A percentile compares a stretch with the other conserved stretches of the same genome.
phyloP scores from a whole-genome alignment of 2,888 invertebrate species.

The Agriotes lineatus region DNA sequence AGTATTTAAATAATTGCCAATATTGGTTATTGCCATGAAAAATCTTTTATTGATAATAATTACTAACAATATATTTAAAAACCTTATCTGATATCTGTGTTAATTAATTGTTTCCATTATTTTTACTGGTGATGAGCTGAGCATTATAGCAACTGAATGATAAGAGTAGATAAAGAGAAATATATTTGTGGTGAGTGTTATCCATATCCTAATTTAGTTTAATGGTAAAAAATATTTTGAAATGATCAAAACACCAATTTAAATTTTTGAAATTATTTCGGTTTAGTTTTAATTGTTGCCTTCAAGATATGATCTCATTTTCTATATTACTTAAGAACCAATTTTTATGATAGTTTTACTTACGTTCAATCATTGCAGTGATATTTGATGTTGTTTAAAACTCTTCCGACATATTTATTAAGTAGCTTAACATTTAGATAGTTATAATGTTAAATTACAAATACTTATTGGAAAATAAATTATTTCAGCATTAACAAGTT shows the following conservation, averaged over 20 bases:
- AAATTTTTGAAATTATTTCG: neutral
- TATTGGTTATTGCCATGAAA: too few species aligned
- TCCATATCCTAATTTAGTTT: slow-evolving; percentile 3
- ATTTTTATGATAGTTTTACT: slow-evolving; percentile 11
- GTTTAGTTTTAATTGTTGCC: too few species aligned
- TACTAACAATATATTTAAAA: too few species aligned
- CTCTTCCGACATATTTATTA: slow-evolving; percentile 61
- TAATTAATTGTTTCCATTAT: too few species aligned
- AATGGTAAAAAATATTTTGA: too few species aligned
- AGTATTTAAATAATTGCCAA: too few species aligned
- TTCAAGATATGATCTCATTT: neutral
- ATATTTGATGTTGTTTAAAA: slow-evolving; percentile 61
- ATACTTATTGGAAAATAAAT: slow-evolving; percentile 62
- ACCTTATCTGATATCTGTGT: too few species aligned
- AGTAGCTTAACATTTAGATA: slow-evolving; percentile 61
- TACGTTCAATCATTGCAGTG: slow-evolving; percentile 55
- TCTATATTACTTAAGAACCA: neutral
- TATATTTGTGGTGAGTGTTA: slow-evolving; percentile 30
- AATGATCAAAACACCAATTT: slow-evolving; percentile 25
- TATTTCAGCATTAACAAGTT: slow-evolving; percentile 61
- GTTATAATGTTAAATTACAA: slow-evolving; percentile 60
- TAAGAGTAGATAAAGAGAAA: slow-evolving; percentile 3
- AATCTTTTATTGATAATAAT: too few species aligned
- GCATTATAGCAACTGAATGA: neutral
- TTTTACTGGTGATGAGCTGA: neutral